These are phyloP conservation scores for Troglohyphantes excavatus DNA, from an alignment of 2,888 invertebrate genomes.

Conservation along the genomic window DNA sequence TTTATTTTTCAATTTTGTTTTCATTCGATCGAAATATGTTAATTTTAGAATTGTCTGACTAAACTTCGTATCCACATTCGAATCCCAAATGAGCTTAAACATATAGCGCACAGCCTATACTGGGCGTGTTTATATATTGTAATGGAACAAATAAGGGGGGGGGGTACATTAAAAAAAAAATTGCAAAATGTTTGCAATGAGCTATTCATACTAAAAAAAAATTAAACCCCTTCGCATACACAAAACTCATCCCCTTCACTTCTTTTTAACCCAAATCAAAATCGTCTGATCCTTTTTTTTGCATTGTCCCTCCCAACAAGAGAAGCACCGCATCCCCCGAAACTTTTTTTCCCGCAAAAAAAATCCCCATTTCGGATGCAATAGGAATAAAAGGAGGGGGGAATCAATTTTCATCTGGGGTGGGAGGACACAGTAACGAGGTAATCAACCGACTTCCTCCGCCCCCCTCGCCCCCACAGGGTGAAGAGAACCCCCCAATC, in stretches of 20 bases:
- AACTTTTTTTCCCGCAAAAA: slow-evolving; percentile 1
- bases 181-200: too few species aligned
- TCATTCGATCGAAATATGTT: too few species aligned
- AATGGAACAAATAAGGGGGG: too few species aligned
- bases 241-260: neutral
- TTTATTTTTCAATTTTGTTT: too few species aligned
- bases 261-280: neutral
- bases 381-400: slow-evolving; percentile 24
- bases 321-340: neutral
- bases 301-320: neutral
- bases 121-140: too few species aligned
- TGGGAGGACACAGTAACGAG: slow-evolving; percentile 63
- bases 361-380: neutral
- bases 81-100: too few species aligned
- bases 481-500: slow-evolving; percentile 38
- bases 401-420: slow-evolving; percentile 53
- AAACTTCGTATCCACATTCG: too few species aligned
- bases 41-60: too few species aligned
- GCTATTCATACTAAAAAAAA: too few species aligned
- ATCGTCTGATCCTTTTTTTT: neutral
- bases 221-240: neutral
- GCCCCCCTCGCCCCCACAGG: too few species aligned
- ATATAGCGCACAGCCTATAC: too few species aligned
- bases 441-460: slow-evolving; percentile 52
- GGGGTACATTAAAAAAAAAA: too few species aligned